Evolutionary conservation across 2,797 vertebrate species (phyloP), one percentile per base, ranked within the genome.

Genomic region (Cetoscarus ocellatus): DNA sequence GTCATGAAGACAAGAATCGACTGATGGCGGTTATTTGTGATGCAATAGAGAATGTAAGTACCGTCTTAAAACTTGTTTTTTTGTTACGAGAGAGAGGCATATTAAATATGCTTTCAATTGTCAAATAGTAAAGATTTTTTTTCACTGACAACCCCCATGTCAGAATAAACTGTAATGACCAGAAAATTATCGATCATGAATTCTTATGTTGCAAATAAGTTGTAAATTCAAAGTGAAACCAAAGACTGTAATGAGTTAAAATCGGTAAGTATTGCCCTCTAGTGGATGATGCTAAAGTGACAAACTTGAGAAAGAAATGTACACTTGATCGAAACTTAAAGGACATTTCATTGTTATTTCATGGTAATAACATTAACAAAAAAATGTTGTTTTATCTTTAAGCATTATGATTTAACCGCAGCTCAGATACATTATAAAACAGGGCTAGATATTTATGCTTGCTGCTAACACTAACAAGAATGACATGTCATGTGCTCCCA

Each of bases 21-120:
- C 55, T 71, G 53, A 81, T 67, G 67, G n/a, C 5, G 10, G 13
- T 9, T 53, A 76, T 57, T 70, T 40, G 7, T 18, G 6, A 58
- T 36, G 39, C 67, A 70, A 4, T 17, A 11, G 11, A 27, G 13
- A 77, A 55, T 88, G 92, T 93, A 93, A 93, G 92, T 93, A 87
- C 83, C 7, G 63, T 66, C 79, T 66, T 71, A 59, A 44, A 79
- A 18, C 55, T 56, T 9, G 15, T 62, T 55, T 17, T 19, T 47
- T 70, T 61, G 14, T 42, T 0, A 55, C 38, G 50, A 36, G 6
- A 65, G 42, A 15, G 50, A 39, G 70, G 6, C 3, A 61, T 70
- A 34, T 0, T 35, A 72, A 3, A 34, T 0, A 39, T 74, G 3
- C 8, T 53, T 27, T 27, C 27, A 27, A 27, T 4, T 27, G 27